Evolutionary conservation across 1,140 invertebrate genomes (phyloP), one percentile per base, ranked within the genome.

Genomic region (Colletes gigas): DNA sequence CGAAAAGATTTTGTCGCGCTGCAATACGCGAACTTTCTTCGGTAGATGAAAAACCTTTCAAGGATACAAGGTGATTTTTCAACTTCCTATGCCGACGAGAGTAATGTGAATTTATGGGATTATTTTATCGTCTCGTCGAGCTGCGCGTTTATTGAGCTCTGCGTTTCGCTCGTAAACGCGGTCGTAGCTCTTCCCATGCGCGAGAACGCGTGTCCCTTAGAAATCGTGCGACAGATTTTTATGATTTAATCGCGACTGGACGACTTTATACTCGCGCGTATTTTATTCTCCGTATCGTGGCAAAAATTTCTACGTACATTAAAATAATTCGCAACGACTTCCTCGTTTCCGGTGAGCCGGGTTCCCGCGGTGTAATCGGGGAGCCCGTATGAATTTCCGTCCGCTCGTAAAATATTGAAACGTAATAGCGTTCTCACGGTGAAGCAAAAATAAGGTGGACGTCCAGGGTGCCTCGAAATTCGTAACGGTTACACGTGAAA

Each of bases 101-200:
- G 47, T 84, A 82, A 82, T 82, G 65, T 55, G 70, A 78, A 85
- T 85, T 85, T 82, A 85, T 85, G 59, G 59, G 54, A 71, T 85
- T 85, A 85, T 74, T 82, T 84, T 44, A 78, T 85, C 41, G 65
- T 3, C 3, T n/a, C 52, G 66, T 66, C 66, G 41, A 47, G 47
- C n/a, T n/a, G 57, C 68, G 62, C 39, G 80, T 81, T 30, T 44
- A 84, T 75, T 54, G 70, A 30, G 66, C 63, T 55, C 60, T 63
- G 55, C 55, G 50, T 50, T 57, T 17, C 59, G 52, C 67, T 57
- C 65, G 62, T 73, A 79, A 79, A 52, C 71, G 52, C 57, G 7
- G 57, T 65, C 60, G 30, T 57, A 59, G 19, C 19, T 10, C 55
- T 19, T 57, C 47, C 44, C 15, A 9, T 9, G 44, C 9, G 6